These are phyloP conservation scores for Taenioides sp. DNA, from an alignment of 2,797 vertebrate species.

Conservation along the genomic window DNA sequence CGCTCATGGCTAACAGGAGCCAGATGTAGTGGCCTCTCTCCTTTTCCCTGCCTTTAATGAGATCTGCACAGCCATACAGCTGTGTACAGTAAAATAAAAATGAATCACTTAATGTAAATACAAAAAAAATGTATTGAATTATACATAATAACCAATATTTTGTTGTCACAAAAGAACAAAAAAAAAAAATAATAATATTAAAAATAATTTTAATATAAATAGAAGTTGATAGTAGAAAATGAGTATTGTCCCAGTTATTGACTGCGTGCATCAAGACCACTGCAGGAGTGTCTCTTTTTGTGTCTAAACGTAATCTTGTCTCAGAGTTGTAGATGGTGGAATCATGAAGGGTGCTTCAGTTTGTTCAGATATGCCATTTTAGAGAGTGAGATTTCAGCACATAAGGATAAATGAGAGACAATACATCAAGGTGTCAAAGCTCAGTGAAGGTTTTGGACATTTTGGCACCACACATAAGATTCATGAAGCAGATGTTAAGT, in stretches of 20 bases:
- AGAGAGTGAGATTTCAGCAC: slow-evolving; percentile 53
- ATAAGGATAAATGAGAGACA: slow-evolving; percentile 50
- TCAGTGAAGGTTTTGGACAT: slow-evolving; percentile 49
- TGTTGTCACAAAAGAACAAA: neutral
- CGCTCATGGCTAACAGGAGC: slow-evolving; percentile 74
- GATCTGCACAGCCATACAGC: slow-evolving; percentile 36
- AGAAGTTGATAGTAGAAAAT: too few relatives aligned
- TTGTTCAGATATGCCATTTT: slow-evolving; percentile 33
- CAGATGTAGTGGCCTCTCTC: slow-evolving; percentile 71
- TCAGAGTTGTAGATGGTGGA: neutral
- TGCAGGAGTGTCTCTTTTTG: too few relatives aligned
- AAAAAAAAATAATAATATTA: too few relatives aligned
- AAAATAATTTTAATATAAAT: too few relatives aligned
- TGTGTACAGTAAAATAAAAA: slow-evolving; percentile 6
- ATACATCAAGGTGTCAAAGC: slow-evolving; percentile 50
- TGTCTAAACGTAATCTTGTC: too few relatives aligned
- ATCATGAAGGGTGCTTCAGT: neutral
- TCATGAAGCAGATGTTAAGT: slow-evolving; percentile 50
- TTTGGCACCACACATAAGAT: slow-evolving; percentile 37
- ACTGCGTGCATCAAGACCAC: too few relatives aligned
- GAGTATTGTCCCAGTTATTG: too few relatives aligned
- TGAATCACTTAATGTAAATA: neutral
- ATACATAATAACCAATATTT: too few relatives aligned
- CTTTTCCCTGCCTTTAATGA: slow-evolving; percentile 62
- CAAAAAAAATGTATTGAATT: too few relatives aligned